phyloP scores from a whole-genome alignment of 1,140 invertebrate genomes.

The Drosophila cardini region DNA sequence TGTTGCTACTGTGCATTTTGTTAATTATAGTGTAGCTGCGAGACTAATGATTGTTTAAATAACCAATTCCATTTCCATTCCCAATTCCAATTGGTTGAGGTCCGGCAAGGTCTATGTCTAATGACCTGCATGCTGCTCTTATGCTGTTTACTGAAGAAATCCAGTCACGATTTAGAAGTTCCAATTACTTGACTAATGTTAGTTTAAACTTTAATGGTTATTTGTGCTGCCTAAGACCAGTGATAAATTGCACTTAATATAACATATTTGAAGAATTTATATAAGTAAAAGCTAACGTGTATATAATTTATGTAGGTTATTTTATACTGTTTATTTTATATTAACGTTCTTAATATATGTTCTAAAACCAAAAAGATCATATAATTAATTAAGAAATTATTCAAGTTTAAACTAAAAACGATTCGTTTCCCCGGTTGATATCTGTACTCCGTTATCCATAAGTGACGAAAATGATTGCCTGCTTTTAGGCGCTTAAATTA shows the following conservation, averaged over 20 bases:
- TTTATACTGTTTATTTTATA: too few relatives aligned
- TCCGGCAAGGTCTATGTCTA: conserved; percentile 62
- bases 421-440: too few relatives aligned
- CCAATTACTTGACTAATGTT: conserved; percentile 18
- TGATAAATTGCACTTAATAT: conserved; percentile 11
- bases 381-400: too few relatives aligned
- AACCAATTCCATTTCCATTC: conserved; percentile 25
- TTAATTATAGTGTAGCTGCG: conserved; percentile 65
- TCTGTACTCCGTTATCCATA: too few relatives aligned
- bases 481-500: too few relatives aligned
- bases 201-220: conserved; percentile 9
- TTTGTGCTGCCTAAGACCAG: conserved; percentile 11
- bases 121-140: conserved; percentile 64
- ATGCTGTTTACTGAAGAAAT: conserved; percentile 6
- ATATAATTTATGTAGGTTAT: too few relatives aligned
- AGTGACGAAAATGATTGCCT: too few relatives aligned
- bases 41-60: conserved; percentile 66
- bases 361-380: too few relatives aligned
- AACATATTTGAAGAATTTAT: background rate
- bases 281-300: too few relatives aligned
- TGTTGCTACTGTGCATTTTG: conserved; percentile 43
- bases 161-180: conserved; percentile 59
- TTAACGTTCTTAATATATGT: too few relatives aligned
- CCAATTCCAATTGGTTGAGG: conserved; percentile 32
- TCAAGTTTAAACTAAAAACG: too few relatives aligned